Base-by-base conservation (phyloP, 2,888 invertebrate genomes). In the Agrotis segetum region DNA sequence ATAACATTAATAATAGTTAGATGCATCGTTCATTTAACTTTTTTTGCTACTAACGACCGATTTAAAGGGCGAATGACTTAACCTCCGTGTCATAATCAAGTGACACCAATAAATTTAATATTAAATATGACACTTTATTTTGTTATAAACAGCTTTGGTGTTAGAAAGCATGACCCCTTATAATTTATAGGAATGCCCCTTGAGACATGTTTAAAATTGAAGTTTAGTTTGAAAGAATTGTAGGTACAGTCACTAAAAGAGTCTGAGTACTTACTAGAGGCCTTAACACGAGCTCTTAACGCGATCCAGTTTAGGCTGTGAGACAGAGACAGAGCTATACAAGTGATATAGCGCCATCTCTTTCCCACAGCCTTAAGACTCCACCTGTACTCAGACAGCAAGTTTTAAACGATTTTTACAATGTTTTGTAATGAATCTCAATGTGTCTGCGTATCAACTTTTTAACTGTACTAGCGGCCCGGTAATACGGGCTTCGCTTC, bases 81-180 rank as follows among this genome's bases (percentile, higher is more conserved):
- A 82, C 83, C 82, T 83, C 4, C 21, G 21, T 52, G 61, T 58
- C 47, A 65, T 61, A 77, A 50, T 44, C 58, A 58, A 53, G n/a
- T 69, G 67, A 19, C 29, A 63, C 2, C 61, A 56, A 81, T 81
- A 81, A 77, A 74, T 81, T 55, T 16, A n/a, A 67, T 70, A 77
- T 66, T 52, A 76, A 65, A 63, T 72, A 76, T 80, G 71, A 65
- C 50, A 55, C 67, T 21, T 61, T 34, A 80, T 67, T 50, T 62
- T 62, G 69, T 24, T 69, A 52, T 52, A 62, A 62, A 74, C 19
- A 11, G n/a, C 21, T 65, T 65, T 55, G 11, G 53, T 52, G 53
- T 46, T 68, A 79, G 44, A 68, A 69, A 79, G 61, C 47, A 61
- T 68, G 79, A 79, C 73, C 58, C 5, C 47, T 44, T 13, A 59